A percentile compares a stretch with the other conserved stretches of the same genome.
These are phyloP conservation scores for Axea sp. DNA, from an alignment of 2,888 invertebrate genomes.

Conservation along the genomic window DNA sequence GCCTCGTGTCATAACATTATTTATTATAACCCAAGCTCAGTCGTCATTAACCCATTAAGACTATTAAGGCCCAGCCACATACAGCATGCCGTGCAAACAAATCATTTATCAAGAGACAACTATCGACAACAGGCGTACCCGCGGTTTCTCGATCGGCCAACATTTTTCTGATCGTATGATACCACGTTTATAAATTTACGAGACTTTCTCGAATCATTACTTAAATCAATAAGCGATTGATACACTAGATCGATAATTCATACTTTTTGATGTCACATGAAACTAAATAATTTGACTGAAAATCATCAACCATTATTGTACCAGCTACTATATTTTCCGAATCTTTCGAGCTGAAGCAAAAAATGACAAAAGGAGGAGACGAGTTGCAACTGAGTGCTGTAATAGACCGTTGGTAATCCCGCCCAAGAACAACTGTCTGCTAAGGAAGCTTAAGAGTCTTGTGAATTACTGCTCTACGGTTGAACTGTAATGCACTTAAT, in stretches of 20 bases:
- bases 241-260: constrained; percentile 1
- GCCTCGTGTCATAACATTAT: constrained; percentile 38
- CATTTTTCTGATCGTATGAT: constrained; percentile 35
- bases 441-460: constrained; percentile 70
- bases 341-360: not conserved
- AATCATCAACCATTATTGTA: too few relatives aligned
- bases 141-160: constrained; percentile 40
- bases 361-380: not conserved
- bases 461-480: constrained; percentile 75
- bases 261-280: not conserved
- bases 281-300: too few relatives aligned
- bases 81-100: constrained; percentile 57
- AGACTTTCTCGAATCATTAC: constrained; percentile 41
- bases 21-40: constrained; percentile 37
- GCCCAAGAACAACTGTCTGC: constrained; percentile 73
- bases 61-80: constrained; percentile 50
- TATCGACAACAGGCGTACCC: constrained; percentile 30
- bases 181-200: constrained; percentile 39
- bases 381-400: constrained; percentile 66
- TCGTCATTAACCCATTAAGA: constrained; percentile 58
- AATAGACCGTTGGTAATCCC: constrained; percentile 70
- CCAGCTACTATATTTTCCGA: too few relatives aligned
- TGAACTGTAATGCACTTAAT: constrained; percentile 77
- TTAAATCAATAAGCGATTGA: constrained; percentile 40
- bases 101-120: constrained; percentile 60